Evolutionary conservation across 2,888 invertebrate species (phyloP), one percentile per base, ranked within the genome.

Genomic region (Stenichneumon culpator): DNA sequence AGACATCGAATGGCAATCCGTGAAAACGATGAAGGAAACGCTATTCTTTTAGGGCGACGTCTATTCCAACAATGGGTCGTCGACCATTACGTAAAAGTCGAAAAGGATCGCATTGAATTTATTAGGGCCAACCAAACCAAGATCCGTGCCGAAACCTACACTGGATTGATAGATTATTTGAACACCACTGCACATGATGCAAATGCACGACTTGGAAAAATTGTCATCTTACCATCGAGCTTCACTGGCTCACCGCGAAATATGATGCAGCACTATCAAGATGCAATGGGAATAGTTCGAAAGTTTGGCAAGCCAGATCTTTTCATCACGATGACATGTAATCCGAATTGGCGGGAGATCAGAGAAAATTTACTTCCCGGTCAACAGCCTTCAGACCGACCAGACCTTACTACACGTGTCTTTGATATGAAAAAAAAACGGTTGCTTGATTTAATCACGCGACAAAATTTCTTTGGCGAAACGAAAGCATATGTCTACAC

Each of bases 251-350:
- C 83, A 11, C 87, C 89, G 7, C 79, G 88, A 44, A 78, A 87
- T 77, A 88, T 87, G 87, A 67, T 74, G 44, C 86, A 89, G 75
- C 57, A 75, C 52, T 88, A 86, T 70, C 87, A 87, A 78, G 87
- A 89, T 80, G 84, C 87, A 36, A 88, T 89, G 87, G 73, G 80
- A 7, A 86, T 87, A 57, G 87, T 86, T 25, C 50, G 82, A 50
- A 84, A 86, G 77, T 82, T 74, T 28, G 87, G 86, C 7, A 87
- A 86, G 82, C 81, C 86, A 47, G 86, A 88, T 79, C 57, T 88
- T 25, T 87, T 86, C 60, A 63, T 89, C 9, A 87, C 84, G 3
- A 86, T 87, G 32, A 32, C 32, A 32, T 32, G 32, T 32, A 32
- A 32, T 32, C 32, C 32, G 5, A 32, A 32, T 5, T 89, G 88